These are phyloP conservation scores for Megaceryle maxima DNA, from an alignment of 2,113 vertebrate species.

Conservation along the genomic window DNA sequence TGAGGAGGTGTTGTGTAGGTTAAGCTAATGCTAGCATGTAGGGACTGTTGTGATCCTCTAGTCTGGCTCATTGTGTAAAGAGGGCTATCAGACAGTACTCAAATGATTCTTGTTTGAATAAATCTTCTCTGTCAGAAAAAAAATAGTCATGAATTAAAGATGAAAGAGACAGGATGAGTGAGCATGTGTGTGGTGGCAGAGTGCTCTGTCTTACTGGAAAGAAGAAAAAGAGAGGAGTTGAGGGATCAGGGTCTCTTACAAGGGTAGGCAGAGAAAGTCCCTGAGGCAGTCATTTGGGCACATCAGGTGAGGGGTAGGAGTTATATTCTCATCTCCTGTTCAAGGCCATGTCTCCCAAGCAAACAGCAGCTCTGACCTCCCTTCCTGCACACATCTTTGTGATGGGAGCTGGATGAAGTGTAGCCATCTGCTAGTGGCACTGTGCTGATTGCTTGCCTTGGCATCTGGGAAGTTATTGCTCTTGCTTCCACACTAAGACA, in stretches of 20 bases:
- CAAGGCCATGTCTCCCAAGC: neutral
- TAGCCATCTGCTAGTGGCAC: neutral
- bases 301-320: neutral
- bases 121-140: conserved; percentile 12
- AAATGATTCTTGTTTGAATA: conserved; percentile 36
- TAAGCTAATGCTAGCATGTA: neutral
- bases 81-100: neutral
- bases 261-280: neutral
- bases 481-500: neutral
- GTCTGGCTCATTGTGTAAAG: neutral
- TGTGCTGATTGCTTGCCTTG: neutral
- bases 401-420: neutral
- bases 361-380: neutral
- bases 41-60: neutral
- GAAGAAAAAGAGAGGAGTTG: neutral
- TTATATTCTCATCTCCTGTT: neutral
- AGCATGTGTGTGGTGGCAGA: neutral
- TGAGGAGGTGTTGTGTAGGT: neutral
- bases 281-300: neutral
- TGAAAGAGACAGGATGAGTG: neutral
- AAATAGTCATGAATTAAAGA: conserved; percentile 31
- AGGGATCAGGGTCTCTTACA: neutral
- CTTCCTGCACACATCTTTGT: neutral
- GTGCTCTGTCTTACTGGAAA: neutral
- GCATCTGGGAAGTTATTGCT: neutral